Percentiles rank a stretch among this genome's conserved stretches.
Evolutionary conservation across 2,113 vertebrate genomes (phyloP).

Genomic region (Alouatta palliata): DNA sequence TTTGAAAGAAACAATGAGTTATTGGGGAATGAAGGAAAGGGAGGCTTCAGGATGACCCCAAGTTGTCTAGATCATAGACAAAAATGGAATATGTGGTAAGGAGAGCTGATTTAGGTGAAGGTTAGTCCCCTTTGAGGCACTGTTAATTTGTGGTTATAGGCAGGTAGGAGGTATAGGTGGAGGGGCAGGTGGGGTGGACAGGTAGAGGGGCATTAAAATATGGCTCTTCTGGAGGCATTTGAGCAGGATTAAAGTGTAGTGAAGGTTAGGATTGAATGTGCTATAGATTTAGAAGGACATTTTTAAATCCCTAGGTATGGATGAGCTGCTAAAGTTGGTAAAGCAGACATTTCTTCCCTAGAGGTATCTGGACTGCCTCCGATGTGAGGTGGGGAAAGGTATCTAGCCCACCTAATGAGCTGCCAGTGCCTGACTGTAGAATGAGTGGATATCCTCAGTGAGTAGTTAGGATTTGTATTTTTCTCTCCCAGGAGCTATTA

Average conservation of each 20-base stretch:
- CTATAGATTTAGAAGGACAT: background rate
- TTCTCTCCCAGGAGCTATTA: constrained; percentile 36
- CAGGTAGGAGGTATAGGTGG: no score
- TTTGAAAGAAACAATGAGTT: background rate
- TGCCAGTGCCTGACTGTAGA: background rate
- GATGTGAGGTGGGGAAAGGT: background rate
- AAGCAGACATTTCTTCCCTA: background rate
- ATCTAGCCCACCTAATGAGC: background rate
- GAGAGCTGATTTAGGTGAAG: background rate
- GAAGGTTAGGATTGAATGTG: background rate
- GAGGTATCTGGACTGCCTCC: background rate
- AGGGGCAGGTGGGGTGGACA: no score
- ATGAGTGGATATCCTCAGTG: background rate
- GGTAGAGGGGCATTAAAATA: accelerated
- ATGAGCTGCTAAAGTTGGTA: background rate
- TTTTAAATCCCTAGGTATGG: background rate
- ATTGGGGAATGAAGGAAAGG: background rate
- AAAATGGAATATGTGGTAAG: background rate
- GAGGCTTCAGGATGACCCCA: background rate
- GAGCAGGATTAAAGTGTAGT: background rate
- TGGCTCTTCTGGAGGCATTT: background rate
- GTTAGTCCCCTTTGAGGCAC: background rate
- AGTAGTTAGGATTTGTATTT: background rate
- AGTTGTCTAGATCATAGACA: background rate
- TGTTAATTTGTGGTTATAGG: background rate